Evolutionary conservation across 2,797 vertebrate genomes (phyloP).

Genomic region (Moxostoma hubbsi): DNA sequence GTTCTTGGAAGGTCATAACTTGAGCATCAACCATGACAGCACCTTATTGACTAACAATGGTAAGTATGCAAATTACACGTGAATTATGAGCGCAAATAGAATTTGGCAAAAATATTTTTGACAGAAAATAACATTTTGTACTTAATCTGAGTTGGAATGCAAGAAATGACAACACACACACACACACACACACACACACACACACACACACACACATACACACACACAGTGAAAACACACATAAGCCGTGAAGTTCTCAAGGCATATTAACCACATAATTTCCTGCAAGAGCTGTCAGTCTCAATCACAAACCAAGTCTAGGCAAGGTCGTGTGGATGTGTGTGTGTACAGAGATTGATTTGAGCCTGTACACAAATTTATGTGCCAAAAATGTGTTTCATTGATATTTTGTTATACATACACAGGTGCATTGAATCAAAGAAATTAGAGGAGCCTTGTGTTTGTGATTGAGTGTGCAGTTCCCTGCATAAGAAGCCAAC

Average conservation of each 20-base stretch:
- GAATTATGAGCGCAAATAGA: constrained; percentile 52
- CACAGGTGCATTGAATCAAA: constrained; percentile 11
- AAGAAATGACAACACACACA: constrained; percentile 69
- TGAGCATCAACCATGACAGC: neutral
- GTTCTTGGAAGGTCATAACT: neutral
- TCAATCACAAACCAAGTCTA: constrained; percentile 71
- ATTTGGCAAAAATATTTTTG: constrained; percentile 61
- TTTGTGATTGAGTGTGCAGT: constrained; percentile 59
- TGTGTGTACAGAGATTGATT: constrained; percentile 20
- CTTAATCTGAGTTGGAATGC: constrained; percentile 83
- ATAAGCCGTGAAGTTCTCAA: constrained; percentile 75
- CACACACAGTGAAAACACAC: constrained; percentile 72
- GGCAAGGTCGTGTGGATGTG: constrained; percentile 35
- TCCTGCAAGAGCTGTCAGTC: constrained; percentile 82
- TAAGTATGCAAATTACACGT: constrained; percentile 45
- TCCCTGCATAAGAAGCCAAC: constrained; percentile 51
- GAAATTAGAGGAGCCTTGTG: constrained; percentile 32
- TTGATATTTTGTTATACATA: constrained; percentile 11
- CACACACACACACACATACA: constrained; percentile 13
- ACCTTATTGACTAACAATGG: neutral
- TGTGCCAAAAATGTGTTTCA: constrained; percentile 12
- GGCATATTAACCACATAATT: constrained; percentile 79
- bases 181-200: constrained; percentile 41
- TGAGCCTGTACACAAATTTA: neutral
- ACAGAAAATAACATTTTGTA: constrained; percentile 73